These are phyloP conservation scores for Hylaeus volcanicus DNA, from an alignment of 1,140 invertebrate genomes.

Conservation along the genomic window DNA sequence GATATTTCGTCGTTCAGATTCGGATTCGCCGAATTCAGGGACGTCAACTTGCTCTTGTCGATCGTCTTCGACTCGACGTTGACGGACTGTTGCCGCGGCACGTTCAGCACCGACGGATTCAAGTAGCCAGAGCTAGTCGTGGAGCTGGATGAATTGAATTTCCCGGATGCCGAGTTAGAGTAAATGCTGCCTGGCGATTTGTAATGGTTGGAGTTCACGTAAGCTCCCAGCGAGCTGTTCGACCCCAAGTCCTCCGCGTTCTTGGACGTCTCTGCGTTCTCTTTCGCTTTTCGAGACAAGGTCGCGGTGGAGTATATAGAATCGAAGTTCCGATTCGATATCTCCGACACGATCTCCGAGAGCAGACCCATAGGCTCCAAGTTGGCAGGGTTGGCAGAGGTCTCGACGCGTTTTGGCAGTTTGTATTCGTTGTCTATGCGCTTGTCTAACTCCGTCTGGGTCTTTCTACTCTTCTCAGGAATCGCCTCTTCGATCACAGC, in stretches of 20 bases:
- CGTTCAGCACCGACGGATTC: conserved; percentile 85
- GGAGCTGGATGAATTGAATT: conserved; percentile 80
- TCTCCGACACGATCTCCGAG: conserved; percentile 92
- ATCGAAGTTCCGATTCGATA: conserved; percentile 90
- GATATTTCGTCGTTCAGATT: conserved; percentile 68
- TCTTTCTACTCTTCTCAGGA: conserved; percentile 68
- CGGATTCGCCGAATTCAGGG: conserved; percentile 53
- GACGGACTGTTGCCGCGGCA: conserved; percentile 29
- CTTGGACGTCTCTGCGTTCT: conserved; percentile 74
- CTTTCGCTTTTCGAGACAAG: conserved; percentile 83
- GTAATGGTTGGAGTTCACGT: conserved; percentile 82
- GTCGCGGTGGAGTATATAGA: conserved; percentile 91
- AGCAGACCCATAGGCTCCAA: conserved; percentile 85
- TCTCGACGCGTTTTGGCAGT: conserved; percentile 79
- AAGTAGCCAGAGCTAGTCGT: conserved; percentile 88
- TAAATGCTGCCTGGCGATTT: conserved; percentile 83
- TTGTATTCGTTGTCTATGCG: conserved; percentile 79
- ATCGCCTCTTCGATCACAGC: conserved; percentile 90
- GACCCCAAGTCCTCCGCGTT: conserved; percentile 61
- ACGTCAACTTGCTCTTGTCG: conserved; percentile 28
- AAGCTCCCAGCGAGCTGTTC: conserved; percentile 74
- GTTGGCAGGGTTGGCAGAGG: conserved; percentile 77
- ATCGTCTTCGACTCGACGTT: conserved; percentile 7
- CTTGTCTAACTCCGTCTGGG: conserved; percentile 6
- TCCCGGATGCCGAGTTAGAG: conserved; percentile 80